Percentiles rank a stretch among this genome's conserved stretches.
Evolutionary conservation across 2,113 vertebrate species (phyloP).

Genomic region (Dicrurus megarhynchus): DNA sequence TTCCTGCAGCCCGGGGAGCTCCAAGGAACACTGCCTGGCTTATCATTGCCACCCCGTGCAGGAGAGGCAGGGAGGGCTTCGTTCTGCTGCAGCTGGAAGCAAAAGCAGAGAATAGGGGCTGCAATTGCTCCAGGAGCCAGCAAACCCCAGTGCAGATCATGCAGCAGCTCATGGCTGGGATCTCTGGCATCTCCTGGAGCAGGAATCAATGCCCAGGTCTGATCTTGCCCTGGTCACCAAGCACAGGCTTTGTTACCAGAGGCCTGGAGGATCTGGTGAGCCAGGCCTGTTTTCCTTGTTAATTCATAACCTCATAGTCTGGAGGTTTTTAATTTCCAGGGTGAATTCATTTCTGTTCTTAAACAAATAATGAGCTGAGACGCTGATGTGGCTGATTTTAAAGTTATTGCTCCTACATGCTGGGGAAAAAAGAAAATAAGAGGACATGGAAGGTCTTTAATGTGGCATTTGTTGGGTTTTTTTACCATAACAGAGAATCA

Average conservation of each 20-base stretch:
- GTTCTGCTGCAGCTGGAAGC: neutral
- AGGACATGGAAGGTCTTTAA: neutral
- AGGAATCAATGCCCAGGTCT: neutral
- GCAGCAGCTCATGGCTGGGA: neutral
- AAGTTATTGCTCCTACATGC: neutral
- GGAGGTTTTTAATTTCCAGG: neutral
- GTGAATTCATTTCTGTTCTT: neutral
- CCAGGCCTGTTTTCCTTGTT: neutral
- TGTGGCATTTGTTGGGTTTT: neutral
- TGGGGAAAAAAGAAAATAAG: neutral
- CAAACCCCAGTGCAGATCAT: neutral
- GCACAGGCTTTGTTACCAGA: neutral
- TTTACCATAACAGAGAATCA: neutral
- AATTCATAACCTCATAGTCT: neutral
- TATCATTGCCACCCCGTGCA: too few species aligned
- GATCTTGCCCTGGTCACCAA: neutral
- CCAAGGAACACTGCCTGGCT: neutral
- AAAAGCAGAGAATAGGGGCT: neutral
- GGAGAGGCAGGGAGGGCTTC: neutral
- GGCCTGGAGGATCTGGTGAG: neutral
- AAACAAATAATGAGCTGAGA: neutral
- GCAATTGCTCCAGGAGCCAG: neutral
- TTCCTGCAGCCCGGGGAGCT: neutral
- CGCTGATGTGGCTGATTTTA: neutral
- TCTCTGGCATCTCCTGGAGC: neutral